Evolutionary conservation across 2,888 invertebrate species (phyloP).

Genomic region (Amphimallon solstitiale): DNA sequence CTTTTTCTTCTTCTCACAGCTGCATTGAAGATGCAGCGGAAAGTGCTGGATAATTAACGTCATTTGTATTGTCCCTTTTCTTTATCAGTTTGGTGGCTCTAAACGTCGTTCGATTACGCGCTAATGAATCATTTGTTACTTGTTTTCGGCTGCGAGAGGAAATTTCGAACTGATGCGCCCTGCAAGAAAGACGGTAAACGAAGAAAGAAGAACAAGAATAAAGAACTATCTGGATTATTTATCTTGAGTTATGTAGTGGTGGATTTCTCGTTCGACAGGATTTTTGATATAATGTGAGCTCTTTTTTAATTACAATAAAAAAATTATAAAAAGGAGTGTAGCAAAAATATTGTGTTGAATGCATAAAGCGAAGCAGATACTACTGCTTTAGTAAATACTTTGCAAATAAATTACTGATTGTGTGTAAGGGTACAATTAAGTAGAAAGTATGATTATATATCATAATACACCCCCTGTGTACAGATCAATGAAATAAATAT

Average conservation of each 20-base stretch:
- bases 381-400: too few species aligned
- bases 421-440: too few species aligned
- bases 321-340: not conserved
- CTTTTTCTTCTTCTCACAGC: slow-evolving; percentile 29
- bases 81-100: slow-evolving; percentile 50
- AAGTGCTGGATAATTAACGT: slow-evolving; percentile 49
- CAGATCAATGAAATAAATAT: too few species aligned
- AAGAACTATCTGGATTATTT: slow-evolving; percentile 12
- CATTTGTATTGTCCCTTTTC: slow-evolving; percentile 51
- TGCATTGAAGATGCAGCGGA: slow-evolving; percentile 20
- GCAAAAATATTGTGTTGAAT: not conserved
- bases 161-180: slow-evolving; percentile 6
- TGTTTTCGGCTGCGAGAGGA: slow-evolving; percentile 19
- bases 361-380: too few species aligned
- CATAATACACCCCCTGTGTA: too few species aligned
- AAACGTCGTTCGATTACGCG: slow-evolving; percentile 39
- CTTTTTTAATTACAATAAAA: slow-evolving; percentile 4
- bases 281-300: slow-evolving; percentile 12
- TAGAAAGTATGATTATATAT: too few species aligned
- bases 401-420: too few species aligned
- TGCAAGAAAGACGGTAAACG: not conserved
- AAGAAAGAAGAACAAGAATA: not conserved
- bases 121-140: slow-evolving; percentile 37
- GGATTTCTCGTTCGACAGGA: not conserved
- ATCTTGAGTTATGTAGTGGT: slow-evolving; percentile 3